A percentile compares a stretch with the other conserved stretches of the same genome.
These are phyloP conservation scores for Sinotaia quadrata DNA, from an alignment of 2,888 invertebrate species.

Conservation along the genomic window DNA sequence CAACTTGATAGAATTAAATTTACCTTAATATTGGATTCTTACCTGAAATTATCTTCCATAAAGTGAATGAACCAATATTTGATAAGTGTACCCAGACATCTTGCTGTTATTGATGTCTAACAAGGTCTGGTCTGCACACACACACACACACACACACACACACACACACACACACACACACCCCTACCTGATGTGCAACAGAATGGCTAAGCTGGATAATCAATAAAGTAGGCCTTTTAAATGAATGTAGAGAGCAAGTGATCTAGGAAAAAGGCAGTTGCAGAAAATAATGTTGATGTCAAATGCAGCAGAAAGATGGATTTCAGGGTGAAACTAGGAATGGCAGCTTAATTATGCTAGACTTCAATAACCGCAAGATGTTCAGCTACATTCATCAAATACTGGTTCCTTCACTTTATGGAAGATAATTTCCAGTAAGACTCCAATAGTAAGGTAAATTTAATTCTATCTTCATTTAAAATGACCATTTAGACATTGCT, in stretches of 20 bases:
- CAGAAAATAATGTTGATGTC: no score
- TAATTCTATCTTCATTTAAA: background rate
- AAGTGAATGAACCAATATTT: background rate
- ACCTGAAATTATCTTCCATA: background rate
- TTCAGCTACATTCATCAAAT: background rate
- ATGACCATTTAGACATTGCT: no score
- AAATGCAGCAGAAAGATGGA: no score
- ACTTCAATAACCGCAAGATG: background rate
- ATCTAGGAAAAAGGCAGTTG: no score
- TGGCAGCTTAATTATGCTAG: no score
- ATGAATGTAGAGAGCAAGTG: no score
- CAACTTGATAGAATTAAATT: background rate
- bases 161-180: conserved; percentile 6
- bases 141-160: conserved; percentile 1
- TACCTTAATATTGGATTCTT: background rate
- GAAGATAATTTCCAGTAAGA: background rate
- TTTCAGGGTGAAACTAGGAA: no score
- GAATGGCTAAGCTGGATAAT: no score
- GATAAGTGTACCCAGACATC: background rate
- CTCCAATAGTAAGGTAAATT: background rate
- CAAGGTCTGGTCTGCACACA: background rate
- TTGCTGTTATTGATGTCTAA: background rate
- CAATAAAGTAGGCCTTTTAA: no score
- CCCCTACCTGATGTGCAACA: no score
- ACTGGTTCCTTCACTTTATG: background rate